Base-by-base conservation (phyloP, 2,888 invertebrate species). In the Epinotia nisella region DNA sequence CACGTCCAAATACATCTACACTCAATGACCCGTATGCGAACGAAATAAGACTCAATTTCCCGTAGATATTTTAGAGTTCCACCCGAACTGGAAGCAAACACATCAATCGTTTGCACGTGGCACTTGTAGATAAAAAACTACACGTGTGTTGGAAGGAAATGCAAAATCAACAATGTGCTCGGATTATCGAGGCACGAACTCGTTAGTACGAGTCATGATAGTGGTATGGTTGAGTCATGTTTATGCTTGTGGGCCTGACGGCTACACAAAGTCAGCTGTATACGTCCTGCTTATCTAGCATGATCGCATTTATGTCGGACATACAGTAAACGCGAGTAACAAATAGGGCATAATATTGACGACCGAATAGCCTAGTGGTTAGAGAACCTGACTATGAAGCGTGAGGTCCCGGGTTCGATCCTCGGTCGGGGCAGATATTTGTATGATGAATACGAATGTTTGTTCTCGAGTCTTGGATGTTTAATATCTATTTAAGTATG, bases 161-260 rank as follows among this genome's bases (percentile, higher is more conserved):
- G 41, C 41, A 56, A 66, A 66, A 66, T 66, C 66, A 66, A 66
- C 66, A 66, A 66, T 66, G 53, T 61, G 62, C 21, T 66, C 41
- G 55, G 66, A 66, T 66, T 66, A 66, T 66, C 66, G 66, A 51
- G 29, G 62, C 56, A 56, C 41, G 66, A 41, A 66, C 49, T 24
- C 41, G 17, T 13, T 41, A 45, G 61, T 21, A 15, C n/a, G 1
- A 29, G 21, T 24, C 15, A 51, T 19, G n/a, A 24, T 21, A 39
- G 39, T 21, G 9, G 19, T 10, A 4, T 29, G 24, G 15, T 61
- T 24, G 10, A 53, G 53, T 62, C 49, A 7, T 24, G 7, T 15
- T 62, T 49, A 62, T 24, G 49, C 62, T 49, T 62, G 49, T 51
- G 24, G 15, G 24, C 24, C 19, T 15, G 19, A 39, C 3, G 13